Evolutionary conservation across 1,140 invertebrate species (phyloP).

Genomic region (Vanessa atalanta): DNA sequence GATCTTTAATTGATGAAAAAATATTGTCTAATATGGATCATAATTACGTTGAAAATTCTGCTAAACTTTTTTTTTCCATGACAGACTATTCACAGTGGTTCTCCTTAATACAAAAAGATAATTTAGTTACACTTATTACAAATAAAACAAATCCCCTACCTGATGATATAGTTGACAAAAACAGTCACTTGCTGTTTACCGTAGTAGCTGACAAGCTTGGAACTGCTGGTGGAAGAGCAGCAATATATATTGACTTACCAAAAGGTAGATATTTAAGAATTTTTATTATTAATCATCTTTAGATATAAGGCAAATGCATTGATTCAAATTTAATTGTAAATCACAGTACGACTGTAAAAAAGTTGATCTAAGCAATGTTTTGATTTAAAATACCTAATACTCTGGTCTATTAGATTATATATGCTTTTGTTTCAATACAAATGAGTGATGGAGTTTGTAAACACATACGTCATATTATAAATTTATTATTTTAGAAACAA

Average conservation of each 20-base stretch:
- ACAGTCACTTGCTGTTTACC: constrained; percentile 44
- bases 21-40: background rate
- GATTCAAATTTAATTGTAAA: no score
- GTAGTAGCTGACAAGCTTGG: constrained; percentile 50
- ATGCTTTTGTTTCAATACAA: no score
- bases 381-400: no score
- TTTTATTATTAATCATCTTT: no score
- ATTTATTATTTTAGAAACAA: constrained; percentile 15
- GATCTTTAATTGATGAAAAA: background rate
- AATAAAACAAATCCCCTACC: constrained; percentile 34
- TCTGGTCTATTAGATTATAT: no score
- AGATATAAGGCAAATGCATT: no score
- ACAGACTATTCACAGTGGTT: constrained; percentile 33
- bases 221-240: constrained; percentile 36
- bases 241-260: constrained; percentile 44
- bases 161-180: constrained; percentile 40
- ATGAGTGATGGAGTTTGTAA: no score
- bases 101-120: constrained; percentile 22
- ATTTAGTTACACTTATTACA: constrained; percentile 30
- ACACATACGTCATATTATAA: no score
- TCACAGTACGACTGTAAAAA: no score
- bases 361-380: no score
- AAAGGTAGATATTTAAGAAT: constrained; percentile 39
- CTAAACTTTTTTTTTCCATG: background rate
- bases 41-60: background rate